These are phyloP conservation scores for Deilephila elpenor DNA, from an alignment of 2,888 invertebrate species.

Conservation along the genomic window DNA sequence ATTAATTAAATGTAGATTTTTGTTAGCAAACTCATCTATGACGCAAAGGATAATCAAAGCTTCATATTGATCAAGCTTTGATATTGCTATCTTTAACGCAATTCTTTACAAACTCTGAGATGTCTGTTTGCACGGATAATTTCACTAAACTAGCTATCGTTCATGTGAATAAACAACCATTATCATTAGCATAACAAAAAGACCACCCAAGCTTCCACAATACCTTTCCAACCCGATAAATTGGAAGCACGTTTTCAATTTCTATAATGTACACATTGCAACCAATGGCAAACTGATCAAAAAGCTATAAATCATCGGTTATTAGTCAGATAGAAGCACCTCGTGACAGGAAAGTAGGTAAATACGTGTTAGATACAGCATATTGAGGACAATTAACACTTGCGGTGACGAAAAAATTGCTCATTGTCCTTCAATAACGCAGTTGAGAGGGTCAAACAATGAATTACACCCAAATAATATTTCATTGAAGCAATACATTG, in stretches of 20 bases:
- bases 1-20: too few relatives aligned
- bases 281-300: slow-evolving; percentile 27
- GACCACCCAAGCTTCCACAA: not conserved
- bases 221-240: not conserved
- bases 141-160: too few relatives aligned
- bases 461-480: slow-evolving; percentile 4
- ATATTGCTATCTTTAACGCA: not conserved
- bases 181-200: too few relatives aligned
- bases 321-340: not conserved
- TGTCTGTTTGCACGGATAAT: too few relatives aligned
- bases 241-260: not conserved
- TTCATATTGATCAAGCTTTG: too few relatives aligned
- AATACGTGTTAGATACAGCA: not conserved
- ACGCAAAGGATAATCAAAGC: too few relatives aligned
- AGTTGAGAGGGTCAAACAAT: slow-evolving; percentile 11
- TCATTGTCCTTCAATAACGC: slow-evolving; percentile 19
- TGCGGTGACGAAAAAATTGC: slow-evolving; percentile 22
- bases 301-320: slow-evolving; percentile 28
- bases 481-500: not conserved
- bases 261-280: not conserved
- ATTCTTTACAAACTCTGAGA: not conserved
- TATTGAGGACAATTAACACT: slow-evolving; percentile 31
- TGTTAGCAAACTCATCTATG: too few relatives aligned
- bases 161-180: too few relatives aligned
- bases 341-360: not conserved